These are phyloP conservation scores for Poecile atricapillus DNA, from an alignment of 2,113 vertebrate species.

Conservation along the genomic window DNA sequence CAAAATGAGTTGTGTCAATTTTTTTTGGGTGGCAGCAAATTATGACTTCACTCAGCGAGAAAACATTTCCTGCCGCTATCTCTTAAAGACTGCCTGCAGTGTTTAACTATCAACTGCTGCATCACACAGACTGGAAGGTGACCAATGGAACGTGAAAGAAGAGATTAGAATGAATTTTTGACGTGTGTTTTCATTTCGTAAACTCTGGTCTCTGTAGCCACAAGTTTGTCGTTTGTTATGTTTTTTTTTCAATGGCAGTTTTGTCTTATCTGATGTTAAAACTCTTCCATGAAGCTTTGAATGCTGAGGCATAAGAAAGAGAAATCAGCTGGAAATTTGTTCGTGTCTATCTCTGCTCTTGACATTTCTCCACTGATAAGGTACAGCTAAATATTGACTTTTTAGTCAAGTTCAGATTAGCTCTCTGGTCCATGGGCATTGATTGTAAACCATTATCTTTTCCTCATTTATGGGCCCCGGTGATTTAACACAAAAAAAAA, in stretches of 20 bases:
- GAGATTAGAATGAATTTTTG: slow-evolving; percentile 68
- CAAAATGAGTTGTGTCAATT: slow-evolving; percentile 49
- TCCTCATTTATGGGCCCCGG: not conserved
- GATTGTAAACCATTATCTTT: slow-evolving; percentile 67
- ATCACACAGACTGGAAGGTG: slow-evolving; percentile 61
- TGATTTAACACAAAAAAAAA: not conserved
- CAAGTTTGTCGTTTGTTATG: slow-evolving; percentile 57
- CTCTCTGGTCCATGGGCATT: slow-evolving; percentile 44
- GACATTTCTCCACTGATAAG: slow-evolving; percentile 77
- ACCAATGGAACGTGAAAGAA: slow-evolving; percentile 52
- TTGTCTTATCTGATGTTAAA: slow-evolving; percentile 78
- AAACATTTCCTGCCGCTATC: slow-evolving; percentile 61
- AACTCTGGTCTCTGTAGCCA: slow-evolving; percentile 32
- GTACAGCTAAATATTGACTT: slow-evolving; percentile 73
- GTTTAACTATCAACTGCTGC: slow-evolving; percentile 47
- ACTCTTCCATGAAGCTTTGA: slow-evolving; percentile 65
- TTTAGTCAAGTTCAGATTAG: slow-evolving; percentile 72
- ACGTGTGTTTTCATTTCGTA: slow-evolving; percentile 55
- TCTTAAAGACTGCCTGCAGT: slow-evolving; percentile 63
- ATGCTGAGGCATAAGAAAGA: slow-evolving; percentile 44
- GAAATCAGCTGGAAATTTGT: slow-evolving; percentile 68
- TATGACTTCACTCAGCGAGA: slow-evolving; percentile 50
- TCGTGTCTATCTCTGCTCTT: slow-evolving; percentile 64
- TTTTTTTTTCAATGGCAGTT: slow-evolving; percentile 27
- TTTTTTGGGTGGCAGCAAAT: slow-evolving; percentile 68